These are phyloP conservation scores for Xanthostigma xanthostigma DNA, from an alignment of 2,888 invertebrate genomes.

Conservation along the genomic window DNA sequence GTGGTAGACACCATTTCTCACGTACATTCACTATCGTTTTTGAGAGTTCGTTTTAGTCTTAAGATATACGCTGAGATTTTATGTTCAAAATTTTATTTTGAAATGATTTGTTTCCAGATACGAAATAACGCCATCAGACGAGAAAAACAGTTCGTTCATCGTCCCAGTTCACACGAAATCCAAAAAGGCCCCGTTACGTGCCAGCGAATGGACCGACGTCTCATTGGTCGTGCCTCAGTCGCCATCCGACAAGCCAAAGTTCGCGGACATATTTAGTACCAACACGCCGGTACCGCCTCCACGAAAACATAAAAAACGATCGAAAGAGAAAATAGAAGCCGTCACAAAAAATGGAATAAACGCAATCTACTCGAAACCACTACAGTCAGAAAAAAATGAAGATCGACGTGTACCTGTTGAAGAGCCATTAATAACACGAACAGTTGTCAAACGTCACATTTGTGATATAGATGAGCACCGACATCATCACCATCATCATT, in stretches of 20 bases:
- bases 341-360: conserved; percentile 24
- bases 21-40: too few species aligned
- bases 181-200: too few species aligned
- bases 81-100: too few species aligned
- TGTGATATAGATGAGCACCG: conserved; percentile 23
- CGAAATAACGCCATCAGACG: too few species aligned
- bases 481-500: conserved; percentile 17
- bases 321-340: conserved; percentile 24
- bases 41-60: too few species aligned
- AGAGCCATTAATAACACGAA: conserved; percentile 26
- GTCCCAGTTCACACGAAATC: too few species aligned
- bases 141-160: too few species aligned
- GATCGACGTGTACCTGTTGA: conserved; percentile 16
- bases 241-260: neutral
- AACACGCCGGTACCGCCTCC: conserved; percentile 27
- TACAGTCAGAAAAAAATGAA: conserved; percentile 13
- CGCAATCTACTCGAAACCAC: conserved; percentile 19
- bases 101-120: too few species aligned
- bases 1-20: too few species aligned
- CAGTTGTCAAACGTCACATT: conserved; percentile 26
- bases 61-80: too few species aligned
- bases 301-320: conserved; percentile 23
- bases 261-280: neutral
- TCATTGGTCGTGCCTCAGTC: neutral
- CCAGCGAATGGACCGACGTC: neutral